Evolutionary conservation across 2,888 invertebrate genomes (phyloP), one percentile per base, ranked within the genome.

Genomic region (Lasius fuliginosus): DNA sequence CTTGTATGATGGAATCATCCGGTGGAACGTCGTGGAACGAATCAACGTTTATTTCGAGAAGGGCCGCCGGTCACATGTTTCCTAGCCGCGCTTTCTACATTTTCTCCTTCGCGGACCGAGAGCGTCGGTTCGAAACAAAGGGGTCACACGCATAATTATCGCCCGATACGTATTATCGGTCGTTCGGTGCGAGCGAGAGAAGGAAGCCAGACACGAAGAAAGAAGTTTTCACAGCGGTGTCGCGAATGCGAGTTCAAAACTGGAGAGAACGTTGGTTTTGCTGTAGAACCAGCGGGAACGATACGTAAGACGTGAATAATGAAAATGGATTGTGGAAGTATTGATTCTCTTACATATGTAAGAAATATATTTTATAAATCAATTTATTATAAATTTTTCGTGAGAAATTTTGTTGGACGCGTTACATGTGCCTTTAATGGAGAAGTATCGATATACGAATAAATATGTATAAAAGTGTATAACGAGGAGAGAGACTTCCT

Each of bases 1-100:
- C 73, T 46, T 46, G 3, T 42, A 36, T 49, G 73, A 81, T 81
- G 60, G 60, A 71, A 71, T 71, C 60, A 81, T 81, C 79, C 79
- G 79, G 79, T 73, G 36, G 27, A 79, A 53, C 30, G 23, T 53
- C 18, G 60, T n/a, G 18, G 33, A 42, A 46, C 18, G 36, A 53
- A 53, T 53, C n/a, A n/a, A 53, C 12, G 27, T 36, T 69, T 36
- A 18, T 12, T 27, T 73, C n/a, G 46, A 71, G 60, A 81, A 71
- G 46, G 58, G n/a, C 46, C 46, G 18, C 53, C 56, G 30, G 15
- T 69, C 18, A 42, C 30, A 46, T n/a, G n/a, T n/a, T 46, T 46
- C 46, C 33, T 23, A 11, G 4, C 23, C 12, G 18, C 8, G 23
- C 12, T 36, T 60, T 71, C 33, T 42, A 12, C 33, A 3, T 71